Base-by-base conservation (phyloP, 2,113 vertebrate species). In the Dromiciops gliroides region DNA sequence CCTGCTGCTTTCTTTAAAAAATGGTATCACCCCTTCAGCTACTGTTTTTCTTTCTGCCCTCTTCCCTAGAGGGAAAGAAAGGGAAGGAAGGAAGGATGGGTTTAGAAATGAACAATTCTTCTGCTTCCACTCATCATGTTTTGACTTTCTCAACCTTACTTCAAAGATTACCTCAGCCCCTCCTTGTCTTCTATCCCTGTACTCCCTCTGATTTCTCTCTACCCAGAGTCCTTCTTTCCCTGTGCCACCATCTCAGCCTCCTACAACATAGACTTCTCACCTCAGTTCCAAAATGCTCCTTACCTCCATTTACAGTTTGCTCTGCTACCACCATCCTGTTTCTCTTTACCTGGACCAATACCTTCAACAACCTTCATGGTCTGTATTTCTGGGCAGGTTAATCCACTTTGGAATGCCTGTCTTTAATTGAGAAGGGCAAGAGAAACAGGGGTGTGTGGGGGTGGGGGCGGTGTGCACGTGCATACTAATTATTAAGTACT, bases 241-340 rank as follows among this genome's bases (percentile, higher is more conserved):
- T 12, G 8, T 3, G 14, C 14, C 22, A 0, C 24, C 8, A 60
- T 31, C 28, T 50, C 3, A 7, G 8, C 24, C 11, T 48, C 12
- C n/a, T n/a, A n/a, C 23, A 47, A 0, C 9, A 10, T 25, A 94
- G 0, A 12, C n/a, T 24, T 9, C 47, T 92, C 60, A 37, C 88
- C 48, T 2, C 31, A 26, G 50, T 48, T 23, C 23, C 67, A 28
- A 26, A 56, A 56, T 56, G 53, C 25, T 10, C 26, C 53, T 56
- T 60, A 14, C 10, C 60, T 23, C n/a, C 16, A 11, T 22, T 48
- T n/a, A 49, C 50, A 9, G 5, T 37, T 51, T 24, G 1, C 28
- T 28, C 24, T 16, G 37, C 11, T 48, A n/a, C 60, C 8, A 14
- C 83, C 9, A 56, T 56, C 31, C 48, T 14, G 48, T 37, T 12